Evolutionary conservation across 1,140 invertebrate genomes (phyloP), one percentile per base, ranked within the genome.

Genomic region (Brachystomella parvula): DNA sequence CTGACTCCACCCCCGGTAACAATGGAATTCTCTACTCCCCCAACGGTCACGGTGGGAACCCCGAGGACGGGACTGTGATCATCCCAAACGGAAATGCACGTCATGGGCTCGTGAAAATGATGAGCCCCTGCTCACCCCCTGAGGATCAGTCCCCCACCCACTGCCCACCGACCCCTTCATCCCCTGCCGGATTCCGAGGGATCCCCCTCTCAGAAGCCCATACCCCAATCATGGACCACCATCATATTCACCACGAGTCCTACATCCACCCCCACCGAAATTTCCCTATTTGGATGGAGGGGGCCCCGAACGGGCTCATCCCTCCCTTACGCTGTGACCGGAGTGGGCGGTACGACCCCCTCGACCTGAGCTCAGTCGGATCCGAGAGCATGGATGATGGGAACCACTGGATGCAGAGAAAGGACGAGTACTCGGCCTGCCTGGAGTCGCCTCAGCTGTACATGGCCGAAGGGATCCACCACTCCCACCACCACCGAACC

Each of bases 301-400:
- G n/a, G 35, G n/a, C 15, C 39, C 63, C 61, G 85, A 83, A 83
- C 83, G 85, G 61, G 77, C 84, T 3, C 78, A 83, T 53, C 24
- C 49, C 49, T 6, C 49, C 21, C 12, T 17, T 53, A 24, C 9
- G 9, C 6, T 24, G 60, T 3, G 6, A 62, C 44, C 31, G 26
- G 6, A 35, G 30, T 9, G 9, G 24, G 32, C 15, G 67, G 28
- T 33, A 58, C 35, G 32, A 26, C 61, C 29, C 61, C 26, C 15
- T 58, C 26, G 63, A 60, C 17, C 32, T 39, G 17, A 65, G 64
- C 39, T 39, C 49, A 24, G 66, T 65, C 24, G 32, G 47, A 12
- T 49, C 61, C 12, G 39, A 57, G 30, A 28, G 65, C 19, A 66
- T 68, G 35, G 59, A 64, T 21, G 64, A 70, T 0, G 66, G 69